Conservation (phyloP, 1,140 invertebrate species). For the Zaprionus tsacasi region DNA sequence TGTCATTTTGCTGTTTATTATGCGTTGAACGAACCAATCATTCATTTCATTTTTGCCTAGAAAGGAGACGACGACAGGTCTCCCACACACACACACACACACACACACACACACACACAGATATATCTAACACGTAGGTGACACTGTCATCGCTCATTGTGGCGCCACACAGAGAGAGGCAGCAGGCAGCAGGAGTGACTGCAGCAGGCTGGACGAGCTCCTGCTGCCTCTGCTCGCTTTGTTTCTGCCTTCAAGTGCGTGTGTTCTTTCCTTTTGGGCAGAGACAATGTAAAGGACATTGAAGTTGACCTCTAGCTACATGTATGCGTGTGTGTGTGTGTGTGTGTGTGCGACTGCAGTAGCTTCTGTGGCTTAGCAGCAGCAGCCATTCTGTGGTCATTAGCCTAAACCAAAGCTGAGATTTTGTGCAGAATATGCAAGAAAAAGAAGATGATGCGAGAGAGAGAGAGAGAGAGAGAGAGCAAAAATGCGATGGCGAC, state of each 20-base stretch:
- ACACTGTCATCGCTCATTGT: conserved; percentile 48
- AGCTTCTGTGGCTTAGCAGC: conserved; percentile 57
- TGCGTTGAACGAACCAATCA: conserved; percentile 51
- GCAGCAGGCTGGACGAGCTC: conserved; percentile 2
- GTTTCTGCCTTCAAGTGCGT: conserved; percentile 36
- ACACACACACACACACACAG: too few species aligned
- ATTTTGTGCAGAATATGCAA: conserved; percentile 76
- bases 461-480: background rate
- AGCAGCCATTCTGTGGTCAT: conserved; percentile 79
- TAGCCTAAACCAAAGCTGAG: conserved; percentile 79
- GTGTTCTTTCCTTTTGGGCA: conserved; percentile 16
- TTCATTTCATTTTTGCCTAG: conserved; percentile 41
- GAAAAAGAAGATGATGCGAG: conserved; percentile 42
- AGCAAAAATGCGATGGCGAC: conserved; percentile 62
- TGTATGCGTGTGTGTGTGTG: conserved; percentile 9
- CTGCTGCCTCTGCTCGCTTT: background rate
- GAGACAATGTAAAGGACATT: conserved; percentile 48
- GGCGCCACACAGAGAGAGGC: conserved; percentile 6
- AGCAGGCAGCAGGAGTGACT: conserved; percentile 27
- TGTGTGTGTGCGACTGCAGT: conserved; percentile 62
- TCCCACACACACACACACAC: too few species aligned
- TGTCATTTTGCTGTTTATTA: conserved; percentile 50
- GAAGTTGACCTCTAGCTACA: conserved; percentile 32
- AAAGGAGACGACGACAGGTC: too few species aligned
- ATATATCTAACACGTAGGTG: conserved; percentile 10